Evolutionary conservation across 2,888 invertebrate species (phyloP).

Genomic region (Rhogogaster chlorosoma): DNA sequence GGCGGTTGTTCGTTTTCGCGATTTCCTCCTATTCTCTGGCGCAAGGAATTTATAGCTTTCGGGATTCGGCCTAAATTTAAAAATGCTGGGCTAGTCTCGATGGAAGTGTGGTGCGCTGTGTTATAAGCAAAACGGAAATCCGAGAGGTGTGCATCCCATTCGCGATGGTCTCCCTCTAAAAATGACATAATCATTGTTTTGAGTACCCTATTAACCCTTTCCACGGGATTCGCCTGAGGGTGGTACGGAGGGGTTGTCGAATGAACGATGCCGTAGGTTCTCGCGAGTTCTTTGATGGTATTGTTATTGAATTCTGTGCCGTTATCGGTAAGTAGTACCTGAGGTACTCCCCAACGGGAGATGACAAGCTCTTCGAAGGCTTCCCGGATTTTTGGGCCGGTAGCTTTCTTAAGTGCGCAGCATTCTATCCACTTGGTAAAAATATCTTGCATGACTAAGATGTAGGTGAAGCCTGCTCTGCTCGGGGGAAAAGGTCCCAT

Average conservation of each 20-base stretch:
- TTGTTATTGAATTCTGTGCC: conserved; percentile 60
- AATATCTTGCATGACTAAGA: conserved; percentile 59
- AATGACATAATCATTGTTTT: too few species aligned
- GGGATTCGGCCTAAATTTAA: too few species aligned
- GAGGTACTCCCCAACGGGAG: conserved; percentile 57
- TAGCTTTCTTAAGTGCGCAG: conserved; percentile 57
- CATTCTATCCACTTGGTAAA: conserved; percentile 59
- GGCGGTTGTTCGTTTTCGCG: background rate
- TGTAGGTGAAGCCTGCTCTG: conserved; percentile 50
- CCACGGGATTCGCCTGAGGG: too few species aligned
- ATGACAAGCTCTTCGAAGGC: conserved; percentile 56
- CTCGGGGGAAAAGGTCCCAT: conserved; percentile 55
- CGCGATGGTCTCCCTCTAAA: too few species aligned
- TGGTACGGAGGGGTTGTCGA: too few species aligned
- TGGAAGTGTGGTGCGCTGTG: conserved; percentile 58
- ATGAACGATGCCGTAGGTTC: conserved; percentile 38
- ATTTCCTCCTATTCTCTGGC: too few species aligned
- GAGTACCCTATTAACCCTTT: too few species aligned
- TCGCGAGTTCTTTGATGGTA: conserved; percentile 46
- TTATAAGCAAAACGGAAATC: conserved; percentile 55
- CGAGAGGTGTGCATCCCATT: too few species aligned
- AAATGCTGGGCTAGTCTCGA: too few species aligned
- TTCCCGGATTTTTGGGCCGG: conserved; percentile 49
- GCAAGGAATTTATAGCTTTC: conserved; percentile 52
- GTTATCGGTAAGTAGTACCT: conserved; percentile 60